Percentiles rank a stretch among this genome's conserved stretches.
phyloP scores from a whole-genome alignment of 1,140 invertebrate genomes.

The Leptopilina boulardi region DNA sequence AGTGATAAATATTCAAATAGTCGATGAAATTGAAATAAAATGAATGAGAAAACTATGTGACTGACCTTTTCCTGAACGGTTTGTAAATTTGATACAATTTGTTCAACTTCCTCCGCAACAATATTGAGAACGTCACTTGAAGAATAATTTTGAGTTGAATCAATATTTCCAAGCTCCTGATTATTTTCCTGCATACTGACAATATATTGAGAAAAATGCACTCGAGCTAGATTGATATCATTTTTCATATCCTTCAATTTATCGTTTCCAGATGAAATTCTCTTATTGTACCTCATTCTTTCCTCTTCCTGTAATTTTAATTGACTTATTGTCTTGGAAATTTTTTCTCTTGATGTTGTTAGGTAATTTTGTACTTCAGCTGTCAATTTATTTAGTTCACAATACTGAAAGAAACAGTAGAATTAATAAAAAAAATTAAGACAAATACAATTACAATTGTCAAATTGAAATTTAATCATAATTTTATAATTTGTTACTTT shows the following conservation, averaged over 20 bases:
- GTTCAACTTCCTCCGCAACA: slow-evolving; percentile 68
- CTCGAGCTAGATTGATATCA: slow-evolving; percentile 65
- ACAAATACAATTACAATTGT: neutral
- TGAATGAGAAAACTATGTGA: slow-evolving; percentile 55
- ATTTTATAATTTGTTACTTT: too few species aligned
- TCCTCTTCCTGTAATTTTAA: slow-evolving; percentile 68
- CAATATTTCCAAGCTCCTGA: slow-evolving; percentile 51
- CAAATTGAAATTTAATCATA: too few species aligned
- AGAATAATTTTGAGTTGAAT: slow-evolving; percentile 51
- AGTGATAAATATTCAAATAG: slow-evolving; percentile 40
- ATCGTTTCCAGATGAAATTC: slow-evolving; percentile 59
- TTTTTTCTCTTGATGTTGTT: slow-evolving; percentile 58
- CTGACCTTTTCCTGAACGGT: slow-evolving; percentile 48
- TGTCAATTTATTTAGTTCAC: slow-evolving; percentile 60
- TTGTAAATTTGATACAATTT: slow-evolving; percentile 63
- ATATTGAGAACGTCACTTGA: slow-evolving; percentile 62
- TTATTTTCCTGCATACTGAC: slow-evolving; percentile 58
- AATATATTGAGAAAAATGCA: slow-evolving; percentile 56
- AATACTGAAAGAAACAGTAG: slow-evolving; percentile 54
- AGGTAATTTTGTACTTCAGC: slow-evolving; percentile 62
- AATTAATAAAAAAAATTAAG: neutral
- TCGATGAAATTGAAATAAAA: slow-evolving; percentile 21
- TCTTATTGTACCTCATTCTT: slow-evolving; percentile 59
- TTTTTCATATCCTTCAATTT: slow-evolving; percentile 71
- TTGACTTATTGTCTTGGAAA: slow-evolving; percentile 58